These are phyloP conservation scores for Lobophora halterata DNA, from an alignment of 2,888 invertebrate genomes.

Conservation along the genomic window DNA sequence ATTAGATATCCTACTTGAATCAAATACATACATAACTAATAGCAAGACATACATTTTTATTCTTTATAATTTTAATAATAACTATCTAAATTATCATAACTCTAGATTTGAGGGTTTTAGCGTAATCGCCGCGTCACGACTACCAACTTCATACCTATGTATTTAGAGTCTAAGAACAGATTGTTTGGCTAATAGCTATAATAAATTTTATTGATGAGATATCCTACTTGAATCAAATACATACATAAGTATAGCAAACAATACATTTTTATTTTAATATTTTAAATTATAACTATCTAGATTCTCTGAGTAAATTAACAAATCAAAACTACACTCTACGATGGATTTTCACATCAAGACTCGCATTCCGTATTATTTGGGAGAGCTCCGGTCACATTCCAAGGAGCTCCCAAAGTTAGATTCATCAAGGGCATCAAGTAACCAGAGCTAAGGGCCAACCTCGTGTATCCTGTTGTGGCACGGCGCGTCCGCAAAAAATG, in stretches of 20 bases:
- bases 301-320: not conserved
- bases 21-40: too few species aligned
- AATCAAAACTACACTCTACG: not conserved
- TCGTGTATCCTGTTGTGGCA: slow-evolving; percentile 69
- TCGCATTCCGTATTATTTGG: slow-evolving; percentile 20
- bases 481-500: slow-evolving; percentile 72
- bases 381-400: slow-evolving; percentile 35
- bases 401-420: slow-evolving; percentile 39
- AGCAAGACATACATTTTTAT: too few species aligned
- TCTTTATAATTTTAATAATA: too few species aligned
- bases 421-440: slow-evolving; percentile 61
- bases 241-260: too few species aligned
- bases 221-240: too few species aligned
- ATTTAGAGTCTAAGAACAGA: slow-evolving; percentile 27
- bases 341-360: not conserved
- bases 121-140: slow-evolving; percentile 40
- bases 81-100: not conserved
- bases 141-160: slow-evolving; percentile 33
- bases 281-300: too few species aligned
- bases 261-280: too few species aligned
- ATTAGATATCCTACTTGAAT: too few species aligned
- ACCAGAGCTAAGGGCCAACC: slow-evolving; percentile 28
- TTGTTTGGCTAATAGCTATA: slow-evolving; percentile 9
- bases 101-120: too few species aligned
- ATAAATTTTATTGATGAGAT: too few species aligned